Evolutionary conservation across 2,113 vertebrate species (phyloP), one percentile per base, ranked within the genome.

Genomic region (Heterocephalus glaber): DNA sequence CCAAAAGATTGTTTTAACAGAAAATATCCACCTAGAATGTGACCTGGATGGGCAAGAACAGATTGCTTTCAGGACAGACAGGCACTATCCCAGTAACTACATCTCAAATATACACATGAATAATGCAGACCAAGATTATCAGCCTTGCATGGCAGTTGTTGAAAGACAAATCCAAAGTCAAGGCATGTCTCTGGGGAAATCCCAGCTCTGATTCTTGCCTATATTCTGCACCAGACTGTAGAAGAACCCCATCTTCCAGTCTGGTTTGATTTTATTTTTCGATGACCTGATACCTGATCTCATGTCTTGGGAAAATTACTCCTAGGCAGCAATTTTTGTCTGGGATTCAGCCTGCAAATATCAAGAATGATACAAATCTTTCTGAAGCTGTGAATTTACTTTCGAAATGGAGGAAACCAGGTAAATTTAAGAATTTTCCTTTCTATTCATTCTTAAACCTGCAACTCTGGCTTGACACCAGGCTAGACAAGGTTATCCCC

Each of bases 301-400:
- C 49, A 30, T 30, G 0, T 8, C 54, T 6, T 49, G 81, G 74
- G 14, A 85, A 95, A 94, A 79, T 33, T 24, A n/a, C 24, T 74
- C 9, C 17, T 38, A 77, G 47, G 35, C n/a, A 92, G 33, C 28
- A 93, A 79, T 86, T 86, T 35, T 68, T 79, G 30, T 60, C 83
- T 41, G 19, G n/a, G 85, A 82, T 65, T 92, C 54, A 92, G 58
- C 74, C 91, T 93, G 72, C 33, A 92, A 79, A 88, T 77, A 76
- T 74, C 52, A 35, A 72, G 20, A 72, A 61, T 72, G n/a, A 44
- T 30, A 70, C 44, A 86, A 89, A 60, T 41, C 28, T 94, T 88
- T 86, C 74, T 80, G 61, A 80, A 72, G n/a, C 38, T 26, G 17
- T 83, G 65, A 76, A 38, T 70, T 49, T 66, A n/a, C 52, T 66